Conservation (phyloP, 2,888 invertebrate genomes). For the Gastracanthus pulcherrimus region DNA sequence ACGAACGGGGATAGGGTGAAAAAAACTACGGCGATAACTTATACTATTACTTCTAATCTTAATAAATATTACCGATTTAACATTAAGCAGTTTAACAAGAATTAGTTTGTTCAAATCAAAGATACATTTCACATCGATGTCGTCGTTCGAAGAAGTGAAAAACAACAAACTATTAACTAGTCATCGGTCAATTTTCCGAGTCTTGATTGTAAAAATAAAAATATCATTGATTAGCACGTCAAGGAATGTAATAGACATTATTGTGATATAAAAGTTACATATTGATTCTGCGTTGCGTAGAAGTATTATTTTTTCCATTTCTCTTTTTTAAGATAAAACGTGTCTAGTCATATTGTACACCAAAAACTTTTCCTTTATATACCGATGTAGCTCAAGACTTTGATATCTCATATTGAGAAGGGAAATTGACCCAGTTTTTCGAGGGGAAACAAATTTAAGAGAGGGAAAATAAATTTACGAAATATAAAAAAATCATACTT, state of each 20-base stretch:
- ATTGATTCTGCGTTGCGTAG: conserved; percentile 8
- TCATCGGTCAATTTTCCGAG: conserved; percentile 45
- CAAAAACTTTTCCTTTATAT: neutral
- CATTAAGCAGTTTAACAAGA: conserved; percentile 17
- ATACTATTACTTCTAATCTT: conserved; percentile 30
- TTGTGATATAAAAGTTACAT: conserved; percentile 16
- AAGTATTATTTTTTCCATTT: neutral
- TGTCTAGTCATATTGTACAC: neutral
- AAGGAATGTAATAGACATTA: conserved; percentile 12
- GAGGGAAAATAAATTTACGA: neutral
- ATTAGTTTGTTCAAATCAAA: conserved; percentile 16
- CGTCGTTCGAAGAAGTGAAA: conserved; percentile 21
- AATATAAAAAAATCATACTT: conserved; percentile 32
- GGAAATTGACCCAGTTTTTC: conserved; percentile 33
- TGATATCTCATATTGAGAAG: conserved; percentile 53
- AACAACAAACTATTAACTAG: neutral
- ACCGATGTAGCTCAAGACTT: conserved; percentile 17
- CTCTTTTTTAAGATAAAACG: neutral
- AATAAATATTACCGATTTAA: conserved; percentile 32
- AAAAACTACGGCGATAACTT: conserved; percentile 7
- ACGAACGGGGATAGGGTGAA: neutral
- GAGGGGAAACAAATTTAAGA: conserved; percentile 1
- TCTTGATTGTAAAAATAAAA: conserved; percentile 30
- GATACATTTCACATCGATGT: conserved; percentile 34
- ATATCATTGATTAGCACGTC: neutral